Base-by-base conservation (phyloP, 2,797 vertebrate genomes). In the Onychomys leucogaster region DNA sequence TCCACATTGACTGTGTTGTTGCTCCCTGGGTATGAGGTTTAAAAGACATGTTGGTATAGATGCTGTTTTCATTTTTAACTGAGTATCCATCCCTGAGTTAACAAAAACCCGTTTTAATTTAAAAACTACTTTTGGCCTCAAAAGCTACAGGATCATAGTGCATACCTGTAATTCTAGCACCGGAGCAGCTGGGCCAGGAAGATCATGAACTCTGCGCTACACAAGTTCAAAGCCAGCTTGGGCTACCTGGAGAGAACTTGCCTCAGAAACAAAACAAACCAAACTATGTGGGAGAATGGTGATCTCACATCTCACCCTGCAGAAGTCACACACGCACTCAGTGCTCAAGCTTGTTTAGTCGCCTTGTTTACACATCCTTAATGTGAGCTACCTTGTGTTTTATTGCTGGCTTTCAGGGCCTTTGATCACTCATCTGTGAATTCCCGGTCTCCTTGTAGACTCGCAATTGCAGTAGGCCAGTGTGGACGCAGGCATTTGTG, bases 81-180 rank as follows among this genome's bases (percentile, higher is more conserved):
- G n/a, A 77, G 6, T 73, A 9, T 90, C 77, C 92, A 65, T 6
- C 80, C 69, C 41, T 61, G 49, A 77, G 23, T 81, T 55, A 81
- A 88, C 23, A 83, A 84, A 89, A 91, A 27, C 49, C 46, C 67
- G 55, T 17, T 78, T 63, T 90, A 13, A 87, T 86, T 27, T 96
- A 87, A 90, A 90, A 86, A 2, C 14, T 41, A 63, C 11, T 82
- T 89, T 96, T 19, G 25, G 9, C 19, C 61, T 81, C 16, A 71
- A 91, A 97, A 52, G n/a, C 27, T 78, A 27, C 52, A 11, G 0
- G n/a, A 69, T 71, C 52, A 23, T 59, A 52, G 49, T 16, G 1
- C 8, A 67, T 59, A 57, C 23, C 25, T 91, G n/a, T 34, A 12
- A 46, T 16, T 16, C 65, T 32, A 71, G n/a, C 19, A 71, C n/a